These are phyloP conservation scores for Lottia gigantea DNA, from an alignment of 2,888 invertebrate genomes.

Conservation along the genomic window DNA sequence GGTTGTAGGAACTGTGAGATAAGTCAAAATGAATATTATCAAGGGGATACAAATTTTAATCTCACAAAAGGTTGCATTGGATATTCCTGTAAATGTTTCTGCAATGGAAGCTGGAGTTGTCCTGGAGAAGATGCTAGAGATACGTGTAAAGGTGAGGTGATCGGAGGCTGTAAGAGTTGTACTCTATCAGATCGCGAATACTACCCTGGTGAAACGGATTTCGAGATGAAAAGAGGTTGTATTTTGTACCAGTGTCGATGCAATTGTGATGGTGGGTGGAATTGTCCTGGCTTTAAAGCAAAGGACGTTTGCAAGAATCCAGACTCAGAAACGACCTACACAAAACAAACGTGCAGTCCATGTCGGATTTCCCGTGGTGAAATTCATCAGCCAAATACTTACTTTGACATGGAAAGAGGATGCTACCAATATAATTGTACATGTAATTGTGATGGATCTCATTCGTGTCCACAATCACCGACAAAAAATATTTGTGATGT, in stretches of 20 bases:
- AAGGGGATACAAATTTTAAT: constrained; percentile 40
- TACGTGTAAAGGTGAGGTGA: constrained; percentile 31
- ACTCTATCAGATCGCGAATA: constrained; percentile 23
- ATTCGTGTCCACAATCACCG: constrained; percentile 21
- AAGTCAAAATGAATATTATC: constrained; percentile 17
- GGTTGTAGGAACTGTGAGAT: constrained; percentile 20
- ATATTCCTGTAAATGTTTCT: constrained; percentile 50
- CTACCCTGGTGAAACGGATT: constrained; percentile 33
- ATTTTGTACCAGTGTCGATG: constrained; percentile 48
- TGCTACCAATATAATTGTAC: constrained; percentile 31
- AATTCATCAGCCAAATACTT: constrained; percentile 16
- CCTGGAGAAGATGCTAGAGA: constrained; percentile 44
- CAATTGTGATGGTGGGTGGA: constrained; percentile 52
- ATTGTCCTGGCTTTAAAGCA: constrained; percentile 39
- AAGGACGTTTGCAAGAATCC: constrained; percentile 34
- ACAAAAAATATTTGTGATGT: constrained; percentile 24
- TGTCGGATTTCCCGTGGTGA: background rate
- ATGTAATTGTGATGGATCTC: constrained; percentile 31
- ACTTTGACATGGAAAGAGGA: constrained; percentile 24
- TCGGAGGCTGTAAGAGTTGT: constrained; percentile 38
- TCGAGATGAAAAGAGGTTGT: constrained; percentile 31
- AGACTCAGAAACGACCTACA: constrained; percentile 1
- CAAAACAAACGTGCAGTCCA: background rate
- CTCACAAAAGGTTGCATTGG: constrained; percentile 38
- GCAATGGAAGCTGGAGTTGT: constrained; percentile 55